Evolutionary conservation across 2,113 vertebrate genomes (phyloP).

Genomic region (Stigmatopora nigra): DNA sequence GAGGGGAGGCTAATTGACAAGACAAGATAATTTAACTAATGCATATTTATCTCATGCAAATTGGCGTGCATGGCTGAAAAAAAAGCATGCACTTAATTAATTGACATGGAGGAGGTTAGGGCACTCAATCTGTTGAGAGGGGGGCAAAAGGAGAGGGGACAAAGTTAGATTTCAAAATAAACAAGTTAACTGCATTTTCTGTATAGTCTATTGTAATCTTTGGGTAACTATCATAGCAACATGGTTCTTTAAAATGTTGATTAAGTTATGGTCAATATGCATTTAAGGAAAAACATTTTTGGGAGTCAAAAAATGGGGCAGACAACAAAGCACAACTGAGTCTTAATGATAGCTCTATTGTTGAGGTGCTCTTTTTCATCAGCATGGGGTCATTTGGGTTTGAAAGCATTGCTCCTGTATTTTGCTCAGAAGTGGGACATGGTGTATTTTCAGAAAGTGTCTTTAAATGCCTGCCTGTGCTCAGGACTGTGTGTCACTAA

Average conservation of each 20-base stretch:
- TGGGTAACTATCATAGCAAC: not conserved
- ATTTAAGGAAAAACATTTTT: not conserved
- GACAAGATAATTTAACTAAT: slow-evolving; percentile 67
- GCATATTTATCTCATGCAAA: slow-evolving; percentile 79
- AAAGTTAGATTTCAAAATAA: slow-evolving; percentile 12
- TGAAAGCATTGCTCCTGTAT: slow-evolving; percentile 40
- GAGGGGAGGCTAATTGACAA: slow-evolving; percentile 41
- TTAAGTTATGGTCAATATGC: not conserved
- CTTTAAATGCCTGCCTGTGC: slow-evolving; percentile 46
- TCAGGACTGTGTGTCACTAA: slow-evolving; percentile 48
- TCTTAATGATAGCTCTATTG: not conserved
- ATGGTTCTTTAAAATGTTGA: not conserved
- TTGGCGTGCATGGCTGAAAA: slow-evolving; percentile 68
- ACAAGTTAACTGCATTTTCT: not conserved
- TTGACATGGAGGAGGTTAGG: slow-evolving; percentile 64
- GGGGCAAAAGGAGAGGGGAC: slow-evolving; percentile 27
- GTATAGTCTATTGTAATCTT: not conserved
- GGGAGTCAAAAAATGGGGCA: not conserved
- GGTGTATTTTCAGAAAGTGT: slow-evolving; percentile 56
- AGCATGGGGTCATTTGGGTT: slow-evolving; percentile 33
- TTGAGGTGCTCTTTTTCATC: not conserved
- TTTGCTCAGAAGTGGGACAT: slow-evolving; percentile 45
- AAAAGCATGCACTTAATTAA: slow-evolving; percentile 73
- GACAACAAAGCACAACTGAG: not conserved
- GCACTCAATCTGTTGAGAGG: slow-evolving; percentile 63